These are phyloP conservation scores for Betta splendens DNA, from an alignment of 2,797 vertebrate genomes.

Conservation along the genomic window DNA sequence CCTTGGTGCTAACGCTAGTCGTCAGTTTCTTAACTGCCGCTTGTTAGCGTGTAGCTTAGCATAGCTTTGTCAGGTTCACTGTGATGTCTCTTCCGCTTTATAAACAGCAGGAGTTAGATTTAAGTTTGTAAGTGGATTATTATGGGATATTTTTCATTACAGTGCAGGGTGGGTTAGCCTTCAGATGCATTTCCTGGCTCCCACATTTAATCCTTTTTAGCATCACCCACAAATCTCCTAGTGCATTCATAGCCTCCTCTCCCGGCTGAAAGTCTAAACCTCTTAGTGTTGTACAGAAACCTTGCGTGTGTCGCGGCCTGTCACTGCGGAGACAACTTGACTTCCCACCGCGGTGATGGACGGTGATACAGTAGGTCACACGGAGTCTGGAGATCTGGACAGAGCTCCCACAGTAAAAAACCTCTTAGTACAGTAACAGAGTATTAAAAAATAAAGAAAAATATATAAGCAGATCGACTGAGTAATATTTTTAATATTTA, in stretches of 20 bases:
- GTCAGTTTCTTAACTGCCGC: too few species aligned
- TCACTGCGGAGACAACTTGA: constrained; percentile 36
- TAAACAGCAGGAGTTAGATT: neutral
- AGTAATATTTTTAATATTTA: too few species aligned
- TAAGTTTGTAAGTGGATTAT: constrained; percentile 15
- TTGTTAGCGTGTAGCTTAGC: too few species aligned
- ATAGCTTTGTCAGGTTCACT: neutral
- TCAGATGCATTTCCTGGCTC: constrained; percentile 3
- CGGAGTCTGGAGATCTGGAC: too few species aligned
- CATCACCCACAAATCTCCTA: constrained; percentile 14
- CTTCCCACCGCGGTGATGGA: constrained; percentile 49
- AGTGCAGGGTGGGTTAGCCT: neutral
- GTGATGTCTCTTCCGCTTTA: neutral
- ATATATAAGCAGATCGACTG: too few species aligned
- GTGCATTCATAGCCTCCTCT: neutral
- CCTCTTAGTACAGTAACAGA: too few species aligned
- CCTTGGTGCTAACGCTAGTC: too few species aligned
- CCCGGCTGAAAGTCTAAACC: neutral
- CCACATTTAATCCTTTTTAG: constrained; percentile 14
- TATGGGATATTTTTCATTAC: constrained; percentile 10
- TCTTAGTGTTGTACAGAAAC: neutral
- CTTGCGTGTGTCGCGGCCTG: constrained; percentile 64
- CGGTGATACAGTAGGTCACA: too few species aligned
- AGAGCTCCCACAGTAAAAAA: too few species aligned
- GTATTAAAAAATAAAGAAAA: too few species aligned